A percentile compares a stretch with the other conserved stretches of the same genome.
phyloP scores from a whole-genome alignment of 2,113 vertebrate genomes.

The Miniopterus natalensis region DNA sequence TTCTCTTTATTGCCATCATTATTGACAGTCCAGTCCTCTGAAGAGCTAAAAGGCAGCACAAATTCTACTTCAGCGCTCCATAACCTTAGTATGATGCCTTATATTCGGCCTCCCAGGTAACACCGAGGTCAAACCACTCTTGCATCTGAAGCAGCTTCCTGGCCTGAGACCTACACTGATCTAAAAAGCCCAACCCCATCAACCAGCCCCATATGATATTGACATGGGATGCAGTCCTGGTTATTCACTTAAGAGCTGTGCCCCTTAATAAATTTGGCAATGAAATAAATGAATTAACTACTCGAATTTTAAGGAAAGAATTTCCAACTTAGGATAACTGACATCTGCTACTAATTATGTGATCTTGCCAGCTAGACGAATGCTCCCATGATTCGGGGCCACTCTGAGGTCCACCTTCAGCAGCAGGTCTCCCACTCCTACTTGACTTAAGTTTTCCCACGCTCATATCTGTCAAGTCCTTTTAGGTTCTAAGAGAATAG shows the following conservation, averaged over 20 bases:
- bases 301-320: neutral
- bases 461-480: neutral
- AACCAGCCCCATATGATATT: neutral
- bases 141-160: neutral
- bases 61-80: neutral
- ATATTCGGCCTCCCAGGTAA: neutral
- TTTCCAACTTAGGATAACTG: neutral
- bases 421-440: neutral
- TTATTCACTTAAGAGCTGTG: neutral
- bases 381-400: accelerated
- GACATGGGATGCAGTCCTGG: neutral
- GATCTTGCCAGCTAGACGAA: neutral
- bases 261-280: neutral
- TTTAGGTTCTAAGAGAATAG: neutral
- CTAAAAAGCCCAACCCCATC: neutral
- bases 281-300: neutral
- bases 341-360: neutral
- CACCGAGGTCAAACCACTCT: neutral
- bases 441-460: neutral
- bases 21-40: too few relatives aligned
- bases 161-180: neutral
- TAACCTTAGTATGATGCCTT: neutral
- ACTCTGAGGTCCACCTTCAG: neutral
- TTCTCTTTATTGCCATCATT: too few relatives aligned
- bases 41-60: neutral